Evolutionary conservation across 2,113 vertebrate species (phyloP), one percentile per base, ranked within the genome.

Genomic region (Hemibagrus wyckioides): DNA sequence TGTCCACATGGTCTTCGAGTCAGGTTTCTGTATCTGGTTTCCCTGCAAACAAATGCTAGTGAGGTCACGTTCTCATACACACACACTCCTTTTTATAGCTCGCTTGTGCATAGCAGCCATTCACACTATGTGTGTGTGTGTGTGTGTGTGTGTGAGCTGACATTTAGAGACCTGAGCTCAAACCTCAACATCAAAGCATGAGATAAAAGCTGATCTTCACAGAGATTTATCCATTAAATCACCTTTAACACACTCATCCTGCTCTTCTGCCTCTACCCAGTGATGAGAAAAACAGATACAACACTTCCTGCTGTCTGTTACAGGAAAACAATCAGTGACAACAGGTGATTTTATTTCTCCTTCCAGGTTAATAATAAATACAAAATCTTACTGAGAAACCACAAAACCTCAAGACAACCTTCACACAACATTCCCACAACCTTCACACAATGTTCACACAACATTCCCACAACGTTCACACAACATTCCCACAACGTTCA

Each of bases 31-130:
- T 83, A 84, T 88, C 61, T 75, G 59, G 52, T 86, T 67, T 84
- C 77, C 39, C 33, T 82, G 84, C 85, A 86, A 90, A 91, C 90
- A 90, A 91, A 91, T 90, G 83, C 90, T 91, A 57, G 28, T 85
- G 83, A 89, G 88, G 88, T 80, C 87, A 88, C 23, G 25, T 15
- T 56, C 54, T 71, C 69, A 61, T 25, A 79, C 71, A 61, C n/a
- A 79, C 71, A 57, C 82, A 54, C 17, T 25, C 36, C 82, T 89
- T 89, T 89, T 90, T 88, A 90, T 89, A 90, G 89, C 54, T 36
- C 15, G 52, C 63, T 77, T 56, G 73, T 8, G 61, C 52, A 10
- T 44, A 28, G 41, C 15, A 41, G 67, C 50, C 50, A 44, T 1
- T 19, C 15, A 56, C 69, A 21, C 33, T 48, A 10, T 48, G 71